Percentiles rank a stretch among this genome's conserved stretches.
Evolutionary conservation across 2,888 invertebrate genomes (phyloP).

Genomic region (Amphipyra berbera): DNA sequence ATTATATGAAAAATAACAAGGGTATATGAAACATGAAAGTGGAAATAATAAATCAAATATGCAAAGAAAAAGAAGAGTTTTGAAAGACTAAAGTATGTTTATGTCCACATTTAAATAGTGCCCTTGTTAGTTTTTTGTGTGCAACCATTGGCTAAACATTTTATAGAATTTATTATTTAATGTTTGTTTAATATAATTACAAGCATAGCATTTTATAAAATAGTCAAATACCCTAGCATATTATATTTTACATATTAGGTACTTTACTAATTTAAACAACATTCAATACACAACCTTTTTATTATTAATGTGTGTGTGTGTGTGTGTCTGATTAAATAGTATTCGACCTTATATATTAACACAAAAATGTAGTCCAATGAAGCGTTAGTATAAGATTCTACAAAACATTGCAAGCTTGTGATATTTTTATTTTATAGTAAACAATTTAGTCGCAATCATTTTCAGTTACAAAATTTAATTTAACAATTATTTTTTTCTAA

Average conservation of each 20-base stretch:
- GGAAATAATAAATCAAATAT: too few species aligned
- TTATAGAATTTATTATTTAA: too few species aligned
- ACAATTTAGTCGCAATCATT: too few species aligned
- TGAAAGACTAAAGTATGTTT: too few species aligned
- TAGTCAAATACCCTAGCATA: constrained; percentile 23
- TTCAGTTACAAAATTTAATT: too few species aligned
- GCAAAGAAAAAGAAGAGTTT: too few species aligned
- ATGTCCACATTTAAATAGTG: too few species aligned
- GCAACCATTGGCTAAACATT: too few species aligned
- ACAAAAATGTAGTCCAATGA: constrained; percentile 24
- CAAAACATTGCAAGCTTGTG: constrained; percentile 10
- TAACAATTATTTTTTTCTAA: too few species aligned
- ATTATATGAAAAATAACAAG: not conserved
- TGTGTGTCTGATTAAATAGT: constrained; percentile 15
- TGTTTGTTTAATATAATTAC: too few species aligned
- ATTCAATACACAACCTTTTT: constrained; percentile 48
- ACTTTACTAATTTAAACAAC: constrained; percentile 34
- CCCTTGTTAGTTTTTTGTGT: too few species aligned
- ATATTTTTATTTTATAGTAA: too few species aligned
- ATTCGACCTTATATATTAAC: not conserved
- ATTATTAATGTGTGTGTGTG: constrained; percentile 29
- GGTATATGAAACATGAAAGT: not conserved
- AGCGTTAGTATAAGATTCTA: constrained; percentile 9
- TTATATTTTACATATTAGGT: constrained; percentile 13
- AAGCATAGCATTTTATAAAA: not conserved